Evolutionary conservation across 2,113 vertebrate genomes (phyloP).

Genomic region (Hypanus sabinus): DNA sequence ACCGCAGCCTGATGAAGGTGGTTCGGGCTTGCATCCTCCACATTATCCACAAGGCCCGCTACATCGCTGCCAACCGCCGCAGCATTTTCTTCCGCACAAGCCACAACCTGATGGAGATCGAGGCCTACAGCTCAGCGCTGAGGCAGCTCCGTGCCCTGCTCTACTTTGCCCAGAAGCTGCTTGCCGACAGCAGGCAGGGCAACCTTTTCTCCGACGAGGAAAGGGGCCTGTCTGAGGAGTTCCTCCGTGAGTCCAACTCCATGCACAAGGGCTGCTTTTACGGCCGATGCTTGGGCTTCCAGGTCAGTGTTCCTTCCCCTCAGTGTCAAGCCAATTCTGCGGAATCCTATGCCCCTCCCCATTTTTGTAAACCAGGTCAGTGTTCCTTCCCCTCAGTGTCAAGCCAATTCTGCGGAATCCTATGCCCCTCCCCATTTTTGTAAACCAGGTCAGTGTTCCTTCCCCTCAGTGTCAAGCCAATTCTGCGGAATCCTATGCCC

Average conservation of each 20-base stretch:
- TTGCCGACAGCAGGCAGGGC: constrained; percentile 68
- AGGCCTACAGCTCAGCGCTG: constrained; percentile 76
- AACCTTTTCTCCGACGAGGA: constrained; percentile 75
- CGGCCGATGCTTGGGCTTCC: constrained; percentile 83
- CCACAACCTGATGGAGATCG: constrained; percentile 76
- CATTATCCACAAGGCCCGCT: constrained; percentile 77
- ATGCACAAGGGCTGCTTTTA: constrained; percentile 90
- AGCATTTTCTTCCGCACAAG: constrained; percentile 78
- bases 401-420: neutral
- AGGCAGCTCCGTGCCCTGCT: constrained; percentile 77
- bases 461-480: too few relatives aligned
- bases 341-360: neutral
- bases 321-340: too few relatives aligned
- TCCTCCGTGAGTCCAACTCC: constrained; percentile 71
- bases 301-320: constrained; percentile 55
- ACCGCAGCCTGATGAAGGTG: constrained; percentile 80
- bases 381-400: too few relatives aligned
- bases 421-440: neutral
- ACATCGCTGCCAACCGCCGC: constrained; percentile 73
- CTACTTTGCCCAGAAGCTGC: constrained; percentile 74
- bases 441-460: too few relatives aligned
- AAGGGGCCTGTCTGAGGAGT: constrained; percentile 65
- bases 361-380: neutral
- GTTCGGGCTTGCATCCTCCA: constrained; percentile 76
- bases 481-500: neutral